phyloP scores from a whole-genome alignment of 2,797 vertebrate genomes.

The Danio aesculapii region DNA sequence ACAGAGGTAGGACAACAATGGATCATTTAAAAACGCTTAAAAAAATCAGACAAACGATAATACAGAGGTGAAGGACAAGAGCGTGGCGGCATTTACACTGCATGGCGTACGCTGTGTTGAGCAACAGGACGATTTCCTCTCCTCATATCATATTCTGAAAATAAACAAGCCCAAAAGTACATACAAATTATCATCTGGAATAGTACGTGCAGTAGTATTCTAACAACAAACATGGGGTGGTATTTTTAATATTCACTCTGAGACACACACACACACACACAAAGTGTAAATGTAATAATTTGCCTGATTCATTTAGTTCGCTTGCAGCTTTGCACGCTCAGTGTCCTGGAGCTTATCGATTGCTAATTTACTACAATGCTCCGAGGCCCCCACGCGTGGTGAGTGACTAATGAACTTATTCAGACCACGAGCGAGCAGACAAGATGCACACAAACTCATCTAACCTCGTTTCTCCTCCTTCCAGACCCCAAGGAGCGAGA shows the following conservation, averaged over 20 bases:
- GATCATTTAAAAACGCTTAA: conserved; percentile 21
- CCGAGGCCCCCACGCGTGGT: conserved; percentile 1
- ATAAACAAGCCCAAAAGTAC: conserved; percentile 63
- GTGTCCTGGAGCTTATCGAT: conserved; percentile 45
- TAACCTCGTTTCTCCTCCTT: conserved; percentile 79
- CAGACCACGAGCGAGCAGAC: conserved; percentile 37
- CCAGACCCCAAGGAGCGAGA: conserved; percentile 72
- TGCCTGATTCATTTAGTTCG: conserved; percentile 5
- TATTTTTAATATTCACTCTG: conserved; percentile 6
- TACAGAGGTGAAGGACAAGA: conserved; percentile 53
- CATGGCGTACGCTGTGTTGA: neutral
- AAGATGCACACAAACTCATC: conserved; percentile 41
- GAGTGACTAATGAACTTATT: conserved; percentile 55
- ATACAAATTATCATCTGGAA: conserved; percentile 32
- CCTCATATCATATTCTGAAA: conserved; percentile 80
- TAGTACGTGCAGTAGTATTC: neutral
- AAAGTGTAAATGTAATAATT: conserved; percentile 23
- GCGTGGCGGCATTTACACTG: conserved; percentile 63
- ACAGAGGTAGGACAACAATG: conserved; percentile 54
- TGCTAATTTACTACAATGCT: conserved; percentile 19
- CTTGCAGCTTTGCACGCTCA: neutral
- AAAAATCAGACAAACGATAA: conserved; percentile 49
- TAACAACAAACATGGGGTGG: neutral
- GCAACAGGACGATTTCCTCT: conserved; percentile 57
- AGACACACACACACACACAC: no score